Base-by-base conservation (phyloP, 2,888 invertebrate species). In the Cantharis rustica region DNA sequence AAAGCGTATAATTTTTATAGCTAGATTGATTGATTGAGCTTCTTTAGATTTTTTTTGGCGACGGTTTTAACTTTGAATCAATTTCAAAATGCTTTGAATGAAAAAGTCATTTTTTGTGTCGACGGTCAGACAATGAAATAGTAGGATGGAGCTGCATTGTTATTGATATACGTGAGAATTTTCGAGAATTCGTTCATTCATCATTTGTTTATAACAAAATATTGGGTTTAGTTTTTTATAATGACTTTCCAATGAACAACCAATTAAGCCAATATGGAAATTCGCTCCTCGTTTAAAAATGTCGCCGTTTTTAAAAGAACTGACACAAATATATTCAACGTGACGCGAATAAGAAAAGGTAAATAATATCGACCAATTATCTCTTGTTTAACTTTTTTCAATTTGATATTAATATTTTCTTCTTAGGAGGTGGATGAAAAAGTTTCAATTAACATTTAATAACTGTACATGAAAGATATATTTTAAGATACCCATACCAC, bases 231-330 rank as follows among this genome's bases (percentile, higher is more conserved):
- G 31, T 61, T 75, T 75, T 70, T 71, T 75, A 15, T 62, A 13
- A 13, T 23, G 27, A 23, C 31, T 73, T 74, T 68, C 63, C 63
- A 74, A 71, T 68, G 73, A 73, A 69, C 74, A 68, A 71, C 77
- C 77, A 77, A 77, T 77, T 77, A 77, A 77, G 74, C 73, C 71
- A 72, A 71, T 74, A 77, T 77, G 73, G 73, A 74, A 74, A 77
- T 74, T 61, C 16, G 68, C 27, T 74, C 47, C 61, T 31, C 66
- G 70, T 75, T 75, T 75, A 75, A 75, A 68, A 70, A 47, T 7
- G 63, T 27, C 27, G 23, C n/a, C 13, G 61, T 75, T 75, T 72
- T 71, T 75, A 71, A n/a, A 16, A 16, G 11, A 17, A 16, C n/a
- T 70, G 17, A 70, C 76, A 73, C 68, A 76, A 73, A 76, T 69